Percentiles rank a stretch among this genome's conserved stretches.
Conservation (phyloP, 2,113 vertebrate species). For the Nestor notabilis region DNA sequence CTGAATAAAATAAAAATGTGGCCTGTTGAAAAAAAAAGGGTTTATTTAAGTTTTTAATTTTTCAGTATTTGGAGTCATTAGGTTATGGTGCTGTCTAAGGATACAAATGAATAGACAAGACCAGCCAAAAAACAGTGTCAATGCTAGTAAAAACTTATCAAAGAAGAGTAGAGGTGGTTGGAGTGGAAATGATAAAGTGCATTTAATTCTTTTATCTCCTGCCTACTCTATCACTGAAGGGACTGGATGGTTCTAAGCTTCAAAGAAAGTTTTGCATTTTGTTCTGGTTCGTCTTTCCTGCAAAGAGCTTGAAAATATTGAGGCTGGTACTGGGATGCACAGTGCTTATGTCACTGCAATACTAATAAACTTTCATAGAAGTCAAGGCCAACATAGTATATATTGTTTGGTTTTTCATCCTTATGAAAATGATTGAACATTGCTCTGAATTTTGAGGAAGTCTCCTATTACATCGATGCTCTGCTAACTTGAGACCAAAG, state of each 20-base stretch:
- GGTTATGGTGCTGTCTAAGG: not conserved
- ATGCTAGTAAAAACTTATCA: not conserved
- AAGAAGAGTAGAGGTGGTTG: not conserved
- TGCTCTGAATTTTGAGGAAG: not conserved
- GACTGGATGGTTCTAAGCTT: not conserved
- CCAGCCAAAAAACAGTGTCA: not conserved
- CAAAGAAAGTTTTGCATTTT: not conserved
- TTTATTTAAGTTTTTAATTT: not conserved
- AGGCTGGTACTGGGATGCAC: not conserved
- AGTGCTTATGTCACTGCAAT: not conserved
- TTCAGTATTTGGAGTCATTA: not conserved
- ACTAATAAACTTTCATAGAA: not conserved
- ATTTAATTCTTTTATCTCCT: not conserved
- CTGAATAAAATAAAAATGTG: not conserved
- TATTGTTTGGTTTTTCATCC: not conserved
- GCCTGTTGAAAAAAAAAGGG: not conserved
- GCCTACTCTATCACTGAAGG: not conserved
- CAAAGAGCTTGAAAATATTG: not conserved
- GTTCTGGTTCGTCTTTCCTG: not conserved
- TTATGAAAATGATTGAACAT: not conserved
- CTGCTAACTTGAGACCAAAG: not conserved
- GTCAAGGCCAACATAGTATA: not conserved
- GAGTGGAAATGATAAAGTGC: not conserved
- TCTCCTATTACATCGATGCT: fast-evolving
- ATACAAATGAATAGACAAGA: not conserved